phyloP scores from a whole-genome alignment of 2,888 invertebrate genomes.

The Spodoptera littoralis region DNA sequence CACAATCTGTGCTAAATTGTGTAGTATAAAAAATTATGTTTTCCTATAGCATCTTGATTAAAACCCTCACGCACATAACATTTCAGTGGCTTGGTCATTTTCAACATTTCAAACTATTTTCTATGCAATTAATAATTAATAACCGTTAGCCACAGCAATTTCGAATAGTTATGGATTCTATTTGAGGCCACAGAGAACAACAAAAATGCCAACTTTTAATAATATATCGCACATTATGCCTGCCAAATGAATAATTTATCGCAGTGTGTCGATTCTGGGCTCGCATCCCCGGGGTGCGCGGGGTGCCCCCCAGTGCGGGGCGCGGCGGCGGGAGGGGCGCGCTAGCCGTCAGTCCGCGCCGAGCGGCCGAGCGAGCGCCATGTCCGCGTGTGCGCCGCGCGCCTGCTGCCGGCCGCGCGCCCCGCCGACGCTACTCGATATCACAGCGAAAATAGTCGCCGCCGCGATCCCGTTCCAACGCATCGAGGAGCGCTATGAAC shows the following conservation, averaged over 20 bases:
- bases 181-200: conserved; percentile 72
- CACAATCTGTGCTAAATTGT: background rate
- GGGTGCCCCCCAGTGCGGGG: conserved; percentile 57
- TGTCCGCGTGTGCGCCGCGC: conserved; percentile 87
- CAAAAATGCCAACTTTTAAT: conserved; percentile 88
- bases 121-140: conserved; percentile 43
- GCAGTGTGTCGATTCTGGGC: conserved; percentile 85
- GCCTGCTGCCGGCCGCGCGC: conserved; percentile 88
- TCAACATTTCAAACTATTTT: background rate
- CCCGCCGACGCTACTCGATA: conserved; percentile 94
- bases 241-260: conserved; percentile 88
- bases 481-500: conserved; percentile 95
- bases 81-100: conserved; percentile 1
- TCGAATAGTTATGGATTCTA: conserved; percentile 72
- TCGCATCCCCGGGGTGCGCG: conserved; percentile 78
- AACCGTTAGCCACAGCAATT: conserved; percentile 61
- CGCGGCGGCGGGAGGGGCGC: conserved; percentile 62
- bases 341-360: conserved; percentile 83
- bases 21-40: too few species aligned
- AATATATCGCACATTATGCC: conserved; percentile 88
- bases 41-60: too few species aligned
- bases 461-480: conserved; percentile 95
- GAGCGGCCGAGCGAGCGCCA: conserved; percentile 88
- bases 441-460: conserved; percentile 95
- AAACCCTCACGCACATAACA: too few species aligned